Evolutionary conservation across 2,113 vertebrate genomes (phyloP).

Genomic region (Micronisus gabar): DNA sequence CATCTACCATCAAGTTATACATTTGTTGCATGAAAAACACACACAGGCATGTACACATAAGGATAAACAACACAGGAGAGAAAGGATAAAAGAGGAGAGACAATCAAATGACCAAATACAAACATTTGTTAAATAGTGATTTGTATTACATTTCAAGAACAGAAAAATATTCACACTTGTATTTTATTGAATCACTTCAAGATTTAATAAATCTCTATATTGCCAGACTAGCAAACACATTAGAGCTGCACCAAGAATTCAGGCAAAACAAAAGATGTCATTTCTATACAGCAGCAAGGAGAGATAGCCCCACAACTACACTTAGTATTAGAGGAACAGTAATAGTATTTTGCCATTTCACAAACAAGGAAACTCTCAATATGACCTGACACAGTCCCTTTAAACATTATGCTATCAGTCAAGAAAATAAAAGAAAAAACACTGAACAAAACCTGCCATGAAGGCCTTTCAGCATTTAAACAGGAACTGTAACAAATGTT

Average conservation of each 20-base stretch:
- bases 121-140: background rate
- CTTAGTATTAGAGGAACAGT: background rate
- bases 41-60: slow-evolving; percentile 59
- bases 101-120: background rate
- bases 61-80: background rate
- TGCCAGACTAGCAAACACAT: background rate
- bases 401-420: background rate
- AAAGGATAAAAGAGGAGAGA: background rate
- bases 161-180: background rate
- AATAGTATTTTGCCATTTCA: background rate
- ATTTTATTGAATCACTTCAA: background rate
- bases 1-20: background rate
- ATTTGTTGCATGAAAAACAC: background rate
- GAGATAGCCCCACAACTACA: background rate
- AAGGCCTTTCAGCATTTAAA: background rate
- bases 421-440: background rate
- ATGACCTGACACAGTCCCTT: background rate
- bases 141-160: background rate
- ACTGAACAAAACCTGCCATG: background rate
- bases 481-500: background rate
- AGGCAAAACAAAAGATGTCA: background rate
- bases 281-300: background rate
- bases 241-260: background rate
- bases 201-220: background rate
- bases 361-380: background rate